These are phyloP conservation scores for Cheilosia variabilis DNA, from an alignment of 2,888 invertebrate genomes.

Conservation along the genomic window DNA sequence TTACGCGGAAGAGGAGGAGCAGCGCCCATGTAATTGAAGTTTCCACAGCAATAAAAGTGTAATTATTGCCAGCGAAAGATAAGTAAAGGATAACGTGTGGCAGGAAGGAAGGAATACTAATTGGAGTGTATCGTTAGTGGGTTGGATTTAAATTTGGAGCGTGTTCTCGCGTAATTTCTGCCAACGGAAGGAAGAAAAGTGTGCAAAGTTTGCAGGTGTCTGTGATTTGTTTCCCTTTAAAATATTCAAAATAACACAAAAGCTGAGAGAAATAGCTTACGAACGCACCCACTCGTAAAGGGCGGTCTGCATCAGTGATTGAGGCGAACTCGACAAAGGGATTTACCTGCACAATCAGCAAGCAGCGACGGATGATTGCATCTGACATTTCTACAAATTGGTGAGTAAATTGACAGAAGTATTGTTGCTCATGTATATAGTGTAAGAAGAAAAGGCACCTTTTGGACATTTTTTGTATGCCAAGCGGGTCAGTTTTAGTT, in stretches of 20 bases:
- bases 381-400: conserved; percentile 21
- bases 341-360: conserved; percentile 24
- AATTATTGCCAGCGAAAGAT: conserved; percentile 53
- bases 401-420: conserved; percentile 1
- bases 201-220: conserved; percentile 42
- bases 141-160: conserved; percentile 23
- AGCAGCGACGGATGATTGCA: conserved; percentile 50
- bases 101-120: conserved; percentile 50
- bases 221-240: conserved; percentile 42
- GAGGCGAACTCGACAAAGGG: conserved; percentile 15
- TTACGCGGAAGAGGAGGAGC: conserved; percentile 74
- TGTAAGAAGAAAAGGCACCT: too few relatives aligned
- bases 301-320: too few relatives aligned
- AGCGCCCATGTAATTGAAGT: conserved; percentile 66
- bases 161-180: background rate
- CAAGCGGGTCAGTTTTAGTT: too few relatives aligned
- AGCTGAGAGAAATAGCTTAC: background rate
- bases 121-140: conserved; percentile 39
- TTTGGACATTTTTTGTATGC: too few relatives aligned
- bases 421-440: background rate
- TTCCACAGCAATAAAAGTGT: conserved; percentile 55
- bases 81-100: conserved; percentile 56
- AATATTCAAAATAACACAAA: conserved; percentile 13
- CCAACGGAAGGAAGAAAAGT: conserved; percentile 35
- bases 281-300: background rate